Evolutionary conservation across 2,113 vertebrate genomes (phyloP), one percentile per base, ranked within the genome.

Genomic region (Xiphophorus maculatus): DNA sequence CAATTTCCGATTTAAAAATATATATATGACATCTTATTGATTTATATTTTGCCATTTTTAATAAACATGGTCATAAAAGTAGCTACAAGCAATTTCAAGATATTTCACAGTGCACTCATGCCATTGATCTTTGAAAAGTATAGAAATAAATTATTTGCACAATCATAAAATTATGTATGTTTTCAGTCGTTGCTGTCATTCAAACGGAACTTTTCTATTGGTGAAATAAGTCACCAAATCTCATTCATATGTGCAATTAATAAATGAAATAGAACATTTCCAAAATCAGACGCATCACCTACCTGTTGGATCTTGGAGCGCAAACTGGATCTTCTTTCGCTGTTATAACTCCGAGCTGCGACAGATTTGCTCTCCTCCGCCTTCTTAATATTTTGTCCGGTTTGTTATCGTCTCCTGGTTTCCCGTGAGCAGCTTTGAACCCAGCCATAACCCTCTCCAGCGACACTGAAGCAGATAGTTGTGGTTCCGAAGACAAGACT

Each of bases 371-470:
- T 11, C 71, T 35, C 73, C 33, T 69, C 65, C 17, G 63, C 62
- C 33, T 14, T 69, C 76, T 80, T 14, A 44, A 40, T 78, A 61
- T 66, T 29, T 51, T 68, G 33, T 79, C 29, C 82, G 42, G 79
- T 69, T 82, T 76, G 25, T 51, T 72, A 1, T 11, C 62, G 22
- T 81, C 64, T 30, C 77, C 65, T 14, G 42, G 40, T 54, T 88
- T 84, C 71, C 79, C 73, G 71, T 73, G 74, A 63, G 73, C 33
- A 76, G 74, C 78, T 14, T 73, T 69, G 69, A 87, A 69, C 76
- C 84, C 60, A 88, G 90, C 91, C 90, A 92, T 91, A 74, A 90
- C 89, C 84, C 73, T 88, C 73, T 70, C 48, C 92, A 61, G 80
- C 81, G 69, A 74, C 33, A 83, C 81, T 85, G 84, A 84, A 69